Conservation (phyloP, 2,113 vertebrate genomes). For the Halcyon senegalensis region DNA sequence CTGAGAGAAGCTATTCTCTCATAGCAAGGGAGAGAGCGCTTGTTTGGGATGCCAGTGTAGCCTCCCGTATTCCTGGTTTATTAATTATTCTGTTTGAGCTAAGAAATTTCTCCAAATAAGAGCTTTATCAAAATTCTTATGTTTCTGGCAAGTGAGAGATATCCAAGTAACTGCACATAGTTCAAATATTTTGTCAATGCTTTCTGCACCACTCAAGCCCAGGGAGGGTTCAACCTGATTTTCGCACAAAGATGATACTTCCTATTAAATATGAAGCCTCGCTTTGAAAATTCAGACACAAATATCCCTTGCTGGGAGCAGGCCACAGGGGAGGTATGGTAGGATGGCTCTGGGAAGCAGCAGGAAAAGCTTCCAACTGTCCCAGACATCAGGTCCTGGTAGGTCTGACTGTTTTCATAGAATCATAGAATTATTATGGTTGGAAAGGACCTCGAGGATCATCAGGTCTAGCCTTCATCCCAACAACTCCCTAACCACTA, state of each 20-base stretch:
- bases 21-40: background rate
- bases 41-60: background rate
- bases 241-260: background rate
- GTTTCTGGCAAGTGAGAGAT: background rate
- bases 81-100: slow-evolving; percentile 6
- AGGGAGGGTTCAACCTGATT: background rate
- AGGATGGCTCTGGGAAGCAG: background rate
- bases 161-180: background rate
- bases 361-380: background rate
- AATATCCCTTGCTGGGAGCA: background rate
- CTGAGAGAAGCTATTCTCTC: background rate
- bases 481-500: no score
- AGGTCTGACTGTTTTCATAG: background rate
- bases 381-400: background rate
- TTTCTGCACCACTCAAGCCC: background rate
- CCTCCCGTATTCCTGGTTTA: background rate
- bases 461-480: no score
- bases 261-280: background rate
- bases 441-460: no score
- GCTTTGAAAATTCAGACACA: background rate
- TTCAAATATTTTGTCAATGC: background rate
- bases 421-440: no score
- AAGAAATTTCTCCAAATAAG: background rate
- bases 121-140: background rate
- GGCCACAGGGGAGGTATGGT: background rate